Evolutionary conservation across 2,113 vertebrate genomes (phyloP).

Genomic region (Scopus umbretta): DNA sequence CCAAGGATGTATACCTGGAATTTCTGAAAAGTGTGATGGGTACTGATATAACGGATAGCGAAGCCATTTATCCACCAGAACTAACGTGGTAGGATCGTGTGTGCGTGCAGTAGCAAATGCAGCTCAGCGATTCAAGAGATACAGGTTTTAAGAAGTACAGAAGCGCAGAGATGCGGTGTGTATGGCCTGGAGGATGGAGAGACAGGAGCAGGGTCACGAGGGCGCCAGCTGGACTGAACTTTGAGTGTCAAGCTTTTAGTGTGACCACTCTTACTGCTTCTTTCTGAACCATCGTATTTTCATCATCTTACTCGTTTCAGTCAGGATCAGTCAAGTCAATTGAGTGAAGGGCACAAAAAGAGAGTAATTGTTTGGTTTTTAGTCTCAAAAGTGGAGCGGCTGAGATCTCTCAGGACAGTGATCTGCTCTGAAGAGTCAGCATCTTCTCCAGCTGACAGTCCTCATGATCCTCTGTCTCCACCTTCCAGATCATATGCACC

Average conservation of each 20-base stretch:
- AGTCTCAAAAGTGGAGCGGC: not conserved
- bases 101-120: rapidly evolving
- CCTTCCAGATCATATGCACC: not conserved
- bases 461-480: not conserved
- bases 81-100: rapidly evolving
- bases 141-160: rapidly evolving
- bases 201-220: not conserved
- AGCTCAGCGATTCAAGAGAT: not conserved
- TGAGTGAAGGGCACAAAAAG: not conserved
- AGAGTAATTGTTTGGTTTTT: not conserved
- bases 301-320: rapidly evolving
- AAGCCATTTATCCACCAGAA: rapidly evolving
- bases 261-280: rapidly evolving
- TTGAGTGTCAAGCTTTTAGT: not conserved
- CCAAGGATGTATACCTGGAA: rapidly evolving
- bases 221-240: not conserved
- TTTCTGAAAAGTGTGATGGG: not conserved
- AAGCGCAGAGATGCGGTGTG: rapidly evolving
- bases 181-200: rapidly evolving
- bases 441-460: not conserved
- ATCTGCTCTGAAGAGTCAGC: not conserved
- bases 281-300: not conserved
- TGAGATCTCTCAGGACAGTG: not conserved
- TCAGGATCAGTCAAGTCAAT: not conserved
- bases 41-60: rapidly evolving